Evolutionary conservation across 1,140 invertebrate genomes (phyloP), one percentile per base, ranked within the genome.

Genomic region (Heliconius congener): DNA sequence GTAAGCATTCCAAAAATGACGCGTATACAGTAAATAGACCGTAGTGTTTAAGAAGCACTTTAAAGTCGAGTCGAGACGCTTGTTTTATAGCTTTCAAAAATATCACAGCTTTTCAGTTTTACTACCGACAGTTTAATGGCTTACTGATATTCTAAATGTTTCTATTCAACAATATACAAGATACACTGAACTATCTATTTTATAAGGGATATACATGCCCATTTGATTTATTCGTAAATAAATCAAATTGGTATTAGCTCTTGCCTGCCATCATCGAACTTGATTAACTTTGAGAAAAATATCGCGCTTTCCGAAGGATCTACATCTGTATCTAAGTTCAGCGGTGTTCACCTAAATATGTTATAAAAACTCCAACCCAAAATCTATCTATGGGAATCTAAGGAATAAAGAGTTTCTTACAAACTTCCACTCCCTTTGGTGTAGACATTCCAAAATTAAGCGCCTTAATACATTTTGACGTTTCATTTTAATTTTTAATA

Each of bases 21-120:
- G 71, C 75, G 79, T 82, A 84, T 77, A 79, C 81, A 79, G 77
- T 83, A 86, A 84, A 83, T 88, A 81, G 79, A 84, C 60, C 76
- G 71, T 80, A 86, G 85, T 85, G 84, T 88, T 87, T 85, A 83
- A 83, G 84, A 85, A 84, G 83, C 71, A 39, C 83, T 82, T 83
- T 87, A 78, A 83, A 84, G 78, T 80, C 76, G 23, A 23, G 23
- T 23, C 73, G 84, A 87, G 84, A 86, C 83, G 87, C 85, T 75
- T 81, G 77, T 79, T 88, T 88, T 88, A 88, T 80, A 71, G 82
- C 81, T 84, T 83, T 84, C 86, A 88, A 90, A 66, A 90, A 88
- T 90, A 90, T 87, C 85, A 79, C 85, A 77, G 82, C 80, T 81
- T 83, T 85, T 81, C 79, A 66, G 78, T 81, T 88, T 89, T 86